phyloP scores from a whole-genome alignment of 2,113 vertebrate species.

The Pteruthius melanotis region DNA sequence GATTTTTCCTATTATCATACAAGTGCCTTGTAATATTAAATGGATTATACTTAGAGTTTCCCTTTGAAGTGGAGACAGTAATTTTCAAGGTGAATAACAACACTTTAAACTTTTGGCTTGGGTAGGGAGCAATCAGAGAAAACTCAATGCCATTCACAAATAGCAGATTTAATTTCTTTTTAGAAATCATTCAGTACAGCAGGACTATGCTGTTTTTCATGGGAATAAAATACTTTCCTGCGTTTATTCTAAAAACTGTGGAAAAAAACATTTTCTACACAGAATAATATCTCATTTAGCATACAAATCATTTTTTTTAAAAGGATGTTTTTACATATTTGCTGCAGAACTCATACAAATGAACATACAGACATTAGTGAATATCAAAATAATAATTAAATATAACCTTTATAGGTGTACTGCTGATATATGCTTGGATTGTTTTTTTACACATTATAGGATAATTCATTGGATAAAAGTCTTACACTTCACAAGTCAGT shows the following conservation, averaged over 20 bases:
- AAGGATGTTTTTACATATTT: not conserved
- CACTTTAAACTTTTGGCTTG: not conserved
- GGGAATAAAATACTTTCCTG: not conserved
- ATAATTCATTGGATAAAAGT: not conserved
- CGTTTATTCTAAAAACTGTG: not conserved
- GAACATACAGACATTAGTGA: not conserved
- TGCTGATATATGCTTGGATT: not conserved
- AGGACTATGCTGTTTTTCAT: not conserved
- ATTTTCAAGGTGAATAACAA: not conserved
- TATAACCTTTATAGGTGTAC: not conserved
- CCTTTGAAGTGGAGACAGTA: not conserved
- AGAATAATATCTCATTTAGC: not conserved
- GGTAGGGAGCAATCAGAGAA: not conserved
- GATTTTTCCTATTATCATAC: not conserved
- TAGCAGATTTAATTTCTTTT: not conserved
- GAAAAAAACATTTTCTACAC: not conserved
- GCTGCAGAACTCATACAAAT: not conserved
- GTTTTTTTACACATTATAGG: not conserved
- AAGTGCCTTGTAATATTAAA: not conserved
- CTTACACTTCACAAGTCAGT: not conserved
- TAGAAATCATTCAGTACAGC: not conserved
- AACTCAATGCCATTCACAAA: not conserved
- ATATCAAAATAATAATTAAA: not conserved
- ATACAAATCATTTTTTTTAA: accelerated
- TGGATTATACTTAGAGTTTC: not conserved